These are phyloP conservation scores for Ruditapes philippinarum DNA, from an alignment of 1,140 invertebrate genomes.

Conservation along the genomic window DNA sequence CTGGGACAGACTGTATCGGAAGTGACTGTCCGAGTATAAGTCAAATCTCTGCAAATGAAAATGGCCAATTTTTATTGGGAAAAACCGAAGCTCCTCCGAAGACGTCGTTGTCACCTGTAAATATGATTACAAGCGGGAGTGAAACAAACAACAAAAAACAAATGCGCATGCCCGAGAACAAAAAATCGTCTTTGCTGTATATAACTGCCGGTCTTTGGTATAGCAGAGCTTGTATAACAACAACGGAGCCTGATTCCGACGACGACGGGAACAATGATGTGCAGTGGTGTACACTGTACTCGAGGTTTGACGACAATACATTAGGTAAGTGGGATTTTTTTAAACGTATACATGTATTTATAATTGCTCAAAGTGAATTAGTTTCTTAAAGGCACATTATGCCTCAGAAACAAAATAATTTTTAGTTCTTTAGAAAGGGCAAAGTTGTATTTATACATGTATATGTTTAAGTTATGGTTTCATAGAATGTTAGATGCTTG, in stretches of 20 bases:
- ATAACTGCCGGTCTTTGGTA: conserved; percentile 21
- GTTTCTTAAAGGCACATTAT: no score
- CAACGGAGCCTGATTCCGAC: not conserved
- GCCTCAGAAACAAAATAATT: no score
- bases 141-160: not conserved
- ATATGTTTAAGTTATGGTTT: no score
- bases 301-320: not conserved
- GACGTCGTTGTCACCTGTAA: not conserved
- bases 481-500: no score
- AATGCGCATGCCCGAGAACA: no score
- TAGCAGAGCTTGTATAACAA: not conserved
- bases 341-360: no score
- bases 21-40: not conserved
- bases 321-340: not conserved
- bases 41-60: not conserved
- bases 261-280: not conserved
- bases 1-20: not conserved
- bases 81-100: not conserved
- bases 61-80: no score
- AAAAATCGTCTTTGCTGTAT: no score
- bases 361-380: no score
- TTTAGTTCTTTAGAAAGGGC: no score
- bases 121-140: not conserved
- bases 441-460: no score
- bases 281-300: conserved; percentile 32